These are phyloP conservation scores for Amblyraja radiata DNA, from an alignment of 2,797 vertebrate genomes.

Conservation along the genomic window DNA sequence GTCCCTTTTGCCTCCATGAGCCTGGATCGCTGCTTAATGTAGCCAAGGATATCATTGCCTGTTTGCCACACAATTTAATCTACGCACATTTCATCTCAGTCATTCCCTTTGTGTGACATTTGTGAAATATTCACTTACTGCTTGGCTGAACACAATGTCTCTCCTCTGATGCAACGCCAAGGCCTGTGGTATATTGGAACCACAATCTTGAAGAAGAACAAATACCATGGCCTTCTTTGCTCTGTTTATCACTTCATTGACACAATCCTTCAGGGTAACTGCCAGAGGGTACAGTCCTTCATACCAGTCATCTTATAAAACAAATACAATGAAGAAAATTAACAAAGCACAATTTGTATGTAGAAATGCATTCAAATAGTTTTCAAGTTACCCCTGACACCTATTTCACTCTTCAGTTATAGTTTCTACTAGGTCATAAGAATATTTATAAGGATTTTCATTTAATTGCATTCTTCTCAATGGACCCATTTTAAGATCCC, in stretches of 20 bases:
- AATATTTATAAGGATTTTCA: neutral
- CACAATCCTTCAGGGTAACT: slow-evolving; percentile 80
- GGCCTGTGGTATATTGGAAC: slow-evolving; percentile 83
- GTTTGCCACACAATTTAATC: neutral
- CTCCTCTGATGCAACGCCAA: slow-evolving; percentile 81
- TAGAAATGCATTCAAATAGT: neutral
- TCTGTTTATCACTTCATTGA: slow-evolving; percentile 78
- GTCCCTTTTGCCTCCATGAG: neutral
- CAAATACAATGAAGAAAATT: slow-evolving; percentile 24
- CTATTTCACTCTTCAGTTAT: neutral
- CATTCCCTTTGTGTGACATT: neutral
- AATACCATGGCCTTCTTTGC: slow-evolving; percentile 88
- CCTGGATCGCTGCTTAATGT: neutral
- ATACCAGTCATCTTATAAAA: slow-evolving; percentile 72
- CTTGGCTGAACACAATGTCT: slow-evolving; percentile 93
- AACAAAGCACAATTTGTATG: neutral
- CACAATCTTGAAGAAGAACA: slow-evolving; percentile 89
- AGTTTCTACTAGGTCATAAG: neutral
- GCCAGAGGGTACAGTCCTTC: slow-evolving; percentile 79
- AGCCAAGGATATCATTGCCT: neutral
- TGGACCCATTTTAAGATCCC: neutral
- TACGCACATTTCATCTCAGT: neutral
- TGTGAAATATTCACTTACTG: slow-evolving; percentile 63
- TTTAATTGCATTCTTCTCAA: neutral
- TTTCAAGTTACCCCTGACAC: neutral